Conservation (phyloP, 2,888 invertebrate species). For the Pterostichus niger region DNA sequence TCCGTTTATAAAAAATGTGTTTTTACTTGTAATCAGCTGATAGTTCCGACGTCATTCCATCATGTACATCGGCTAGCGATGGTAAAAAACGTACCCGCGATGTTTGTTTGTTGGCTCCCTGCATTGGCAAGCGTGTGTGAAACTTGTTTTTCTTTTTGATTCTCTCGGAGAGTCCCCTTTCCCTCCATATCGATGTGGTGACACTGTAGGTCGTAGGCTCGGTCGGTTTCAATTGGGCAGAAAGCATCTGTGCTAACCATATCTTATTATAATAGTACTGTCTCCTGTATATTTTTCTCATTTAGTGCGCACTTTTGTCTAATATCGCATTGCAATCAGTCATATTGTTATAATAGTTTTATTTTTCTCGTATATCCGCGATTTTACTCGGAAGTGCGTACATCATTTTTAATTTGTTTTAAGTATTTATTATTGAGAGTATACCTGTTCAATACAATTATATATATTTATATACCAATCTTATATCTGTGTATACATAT, state of each 20-base stretch:
- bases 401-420: slow-evolving; percentile 53
- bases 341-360: slow-evolving; percentile 27
- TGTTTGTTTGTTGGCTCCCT: slow-evolving; percentile 6
- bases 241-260: slow-evolving; percentile 38
- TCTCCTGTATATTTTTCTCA: slow-evolving; percentile 21
- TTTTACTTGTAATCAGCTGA: slow-evolving; percentile 32
- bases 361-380: slow-evolving; percentile 1
- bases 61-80: slow-evolving; percentile 13
- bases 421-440: slow-evolving; percentile 61
- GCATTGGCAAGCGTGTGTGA: slow-evolving; percentile 31
- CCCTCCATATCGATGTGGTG: slow-evolving; percentile 21
- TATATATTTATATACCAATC: slow-evolving; percentile 56
- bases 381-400: slow-evolving; percentile 30
- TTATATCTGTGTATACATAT: slow-evolving; percentile 36
- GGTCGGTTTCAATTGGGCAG: neutral
- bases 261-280: neutral
- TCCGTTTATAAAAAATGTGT: slow-evolving; percentile 10
- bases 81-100: slow-evolving; percentile 28
- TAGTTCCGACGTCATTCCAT: slow-evolving; percentile 13
- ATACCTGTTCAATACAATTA: slow-evolving; percentile 64
- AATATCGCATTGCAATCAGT: slow-evolving; percentile 3
- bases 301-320: slow-evolving; percentile 21
- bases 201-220: slow-evolving; percentile 5
- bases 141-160: neutral
- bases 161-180: neutral